A percentile compares a stretch with the other conserved stretches of the same genome.
Conservation (phyloP, 2,888 invertebrate species). For the Portevinia maculata region DNA sequence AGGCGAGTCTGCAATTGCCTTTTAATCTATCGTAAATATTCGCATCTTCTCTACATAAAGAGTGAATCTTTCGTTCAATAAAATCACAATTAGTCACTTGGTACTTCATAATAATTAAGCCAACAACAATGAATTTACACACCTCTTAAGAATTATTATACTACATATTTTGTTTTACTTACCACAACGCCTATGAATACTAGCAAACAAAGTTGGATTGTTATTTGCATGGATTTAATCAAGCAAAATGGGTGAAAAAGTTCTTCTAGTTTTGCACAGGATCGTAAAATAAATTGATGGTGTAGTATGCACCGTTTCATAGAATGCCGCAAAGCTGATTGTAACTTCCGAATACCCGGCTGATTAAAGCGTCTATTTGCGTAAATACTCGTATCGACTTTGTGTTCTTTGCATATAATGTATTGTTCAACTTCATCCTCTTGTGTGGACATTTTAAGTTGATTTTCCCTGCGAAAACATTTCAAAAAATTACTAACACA, state of each 20-base stretch:
- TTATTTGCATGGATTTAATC: conserved; percentile 81
- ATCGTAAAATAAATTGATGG: conserved; percentile 80
- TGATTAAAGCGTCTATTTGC: conserved; percentile 44
- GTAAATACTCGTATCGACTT: conserved; percentile 74
- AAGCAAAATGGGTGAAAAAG: conserved; percentile 81
- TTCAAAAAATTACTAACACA: not conserved
- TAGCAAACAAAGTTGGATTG: conserved; percentile 80
- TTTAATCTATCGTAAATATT: too few relatives aligned
- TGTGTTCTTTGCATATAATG: conserved; percentile 76
- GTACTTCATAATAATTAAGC: too few relatives aligned
- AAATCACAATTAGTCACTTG: too few relatives aligned
- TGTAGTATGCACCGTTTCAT: conserved; percentile 80
- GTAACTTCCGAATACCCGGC: not conserved
- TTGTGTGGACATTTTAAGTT: conserved; percentile 7
- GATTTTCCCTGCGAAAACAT: conserved; percentile 28
- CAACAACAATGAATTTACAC: not conserved
- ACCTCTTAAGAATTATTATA: not conserved
- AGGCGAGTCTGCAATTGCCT: too few relatives aligned
- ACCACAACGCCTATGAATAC: conserved; percentile 80
- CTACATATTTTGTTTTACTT: conserved; percentile 39
- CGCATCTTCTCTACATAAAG: too few relatives aligned
- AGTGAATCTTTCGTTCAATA: too few relatives aligned
- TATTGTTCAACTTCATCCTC: conserved; percentile 78
- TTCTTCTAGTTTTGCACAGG: conserved; percentile 79
- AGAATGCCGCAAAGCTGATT: conserved; percentile 51